Evolutionary conservation across 2,888 invertebrate species (phyloP).

Genomic region (Drosophila affinis): DNA sequence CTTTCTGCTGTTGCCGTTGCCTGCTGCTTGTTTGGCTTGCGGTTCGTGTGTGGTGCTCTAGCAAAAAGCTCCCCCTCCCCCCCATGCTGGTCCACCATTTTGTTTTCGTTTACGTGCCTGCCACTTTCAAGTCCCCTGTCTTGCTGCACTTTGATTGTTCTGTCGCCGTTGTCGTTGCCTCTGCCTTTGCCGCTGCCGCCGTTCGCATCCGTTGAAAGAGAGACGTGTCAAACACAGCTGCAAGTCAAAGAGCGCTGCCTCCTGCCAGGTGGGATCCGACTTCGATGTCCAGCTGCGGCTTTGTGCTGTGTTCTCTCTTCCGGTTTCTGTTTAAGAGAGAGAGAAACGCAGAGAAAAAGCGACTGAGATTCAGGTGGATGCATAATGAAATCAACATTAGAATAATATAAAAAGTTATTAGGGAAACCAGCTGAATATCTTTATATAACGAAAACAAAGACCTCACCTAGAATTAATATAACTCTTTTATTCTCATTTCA

Average conservation of each 20-base stretch:
- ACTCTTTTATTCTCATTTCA: too few species aligned
- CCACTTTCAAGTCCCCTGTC: constrained; percentile 62
- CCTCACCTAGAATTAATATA: too few species aligned
- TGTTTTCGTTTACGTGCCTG: constrained; percentile 51
- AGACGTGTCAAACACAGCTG: constrained; percentile 66
- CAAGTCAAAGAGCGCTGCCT: constrained; percentile 26
- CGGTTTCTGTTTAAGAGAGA: not conserved
- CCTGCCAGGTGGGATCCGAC: constrained; percentile 11
- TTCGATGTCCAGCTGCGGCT: constrained; percentile 20
- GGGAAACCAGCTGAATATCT: too few species aligned
- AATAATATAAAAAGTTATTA: too few species aligned
- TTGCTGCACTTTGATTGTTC: constrained; percentile 65
- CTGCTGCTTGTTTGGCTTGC: constrained; percentile 67
- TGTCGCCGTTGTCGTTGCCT: not conserved
- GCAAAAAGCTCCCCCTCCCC: not conserved
- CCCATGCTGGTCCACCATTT: constrained; percentile 8
- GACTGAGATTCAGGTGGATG: not conserved
- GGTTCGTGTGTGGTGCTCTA: constrained; percentile 43
- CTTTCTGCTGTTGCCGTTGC: constrained; percentile 49
- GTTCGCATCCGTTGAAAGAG: constrained; percentile 23
- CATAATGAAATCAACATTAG: too few species aligned
- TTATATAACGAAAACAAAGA: too few species aligned
- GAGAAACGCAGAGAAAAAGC: not conserved
- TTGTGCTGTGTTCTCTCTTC: not conserved
- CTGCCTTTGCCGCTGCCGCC: constrained; percentile 8